A percentile compares a stretch with the other conserved stretches of the same genome.
Conservation (phyloP, 2,888 invertebrate genomes). For the Dromius quadrimaculatus region DNA sequence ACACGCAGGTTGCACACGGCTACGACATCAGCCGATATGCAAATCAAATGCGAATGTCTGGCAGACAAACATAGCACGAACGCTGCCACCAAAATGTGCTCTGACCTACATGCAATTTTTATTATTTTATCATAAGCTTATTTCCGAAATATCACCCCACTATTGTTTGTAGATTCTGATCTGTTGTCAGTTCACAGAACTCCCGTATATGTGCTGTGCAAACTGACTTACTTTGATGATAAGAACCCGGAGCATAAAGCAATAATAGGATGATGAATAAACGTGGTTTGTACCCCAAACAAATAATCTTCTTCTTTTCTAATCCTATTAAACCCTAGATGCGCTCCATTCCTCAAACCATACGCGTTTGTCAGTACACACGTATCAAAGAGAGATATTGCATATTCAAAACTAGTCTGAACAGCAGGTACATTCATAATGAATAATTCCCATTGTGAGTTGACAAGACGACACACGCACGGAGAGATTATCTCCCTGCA, state of each 20-base stretch:
- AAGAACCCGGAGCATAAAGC: conserved; percentile 1
- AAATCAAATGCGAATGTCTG: conserved; percentile 19
- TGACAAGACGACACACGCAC: conserved; percentile 14
- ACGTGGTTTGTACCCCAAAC: conserved; percentile 13
- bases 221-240: conserved; percentile 21
- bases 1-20: conserved; percentile 23
- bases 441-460: conserved; percentile 49
- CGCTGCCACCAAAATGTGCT: neutral
- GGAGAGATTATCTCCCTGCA: neutral
- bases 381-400: conserved; percentile 45
- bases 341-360: neutral
- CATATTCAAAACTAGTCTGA: conserved; percentile 47
- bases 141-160: too few relatives aligned
- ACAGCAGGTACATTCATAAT: conserved; percentile 46
- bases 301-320: conserved; percentile 1
- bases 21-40: conserved; percentile 21
- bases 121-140: too few relatives aligned
- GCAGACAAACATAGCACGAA: too few relatives aligned
- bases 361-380: neutral
- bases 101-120: neutral
- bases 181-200: too few relatives aligned
- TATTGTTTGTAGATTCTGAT: too few relatives aligned
- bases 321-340: conserved; percentile 12
- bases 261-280: conserved; percentile 14
- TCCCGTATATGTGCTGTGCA: too few relatives aligned